A percentile compares a stretch with the other conserved stretches of the same genome.
These are phyloP conservation scores for Agelas oroides DNA, from an alignment of 37 sponge, comb jelly and placozoan species.

Conservation along the genomic window DNA sequence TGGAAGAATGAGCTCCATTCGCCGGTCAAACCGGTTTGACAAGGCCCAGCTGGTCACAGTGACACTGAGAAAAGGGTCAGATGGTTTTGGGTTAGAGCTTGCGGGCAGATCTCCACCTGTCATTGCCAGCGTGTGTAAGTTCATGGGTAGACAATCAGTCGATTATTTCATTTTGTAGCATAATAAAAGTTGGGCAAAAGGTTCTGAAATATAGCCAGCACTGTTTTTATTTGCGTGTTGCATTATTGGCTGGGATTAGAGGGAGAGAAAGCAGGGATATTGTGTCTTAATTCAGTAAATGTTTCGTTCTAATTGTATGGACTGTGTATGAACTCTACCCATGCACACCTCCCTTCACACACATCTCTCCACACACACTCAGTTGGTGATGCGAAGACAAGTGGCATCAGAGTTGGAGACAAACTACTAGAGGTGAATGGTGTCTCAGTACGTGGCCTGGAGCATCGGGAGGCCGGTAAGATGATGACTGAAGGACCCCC, in stretches of 20 bases:
- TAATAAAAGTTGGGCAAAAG: no score
- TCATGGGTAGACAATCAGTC: background rate
- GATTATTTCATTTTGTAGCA: no score
- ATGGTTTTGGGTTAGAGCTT: slow-evolving; percentile 46
- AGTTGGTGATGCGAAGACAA: slow-evolving; percentile 29
- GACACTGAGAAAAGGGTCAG: background rate
- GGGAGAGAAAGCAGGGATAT: no score
- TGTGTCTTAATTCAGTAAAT: no score
- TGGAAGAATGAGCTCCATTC: slow-evolving; percentile 58
- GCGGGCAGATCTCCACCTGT: slow-evolving; percentile 33
- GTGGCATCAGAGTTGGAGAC: slow-evolving; percentile 29
- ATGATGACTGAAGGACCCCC: background rate
- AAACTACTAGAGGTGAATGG: slow-evolving; percentile 58
- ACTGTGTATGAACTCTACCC: no score
- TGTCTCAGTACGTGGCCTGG: slow-evolving; percentile 3
- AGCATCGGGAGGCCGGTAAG: slow-evolving; percentile 18
- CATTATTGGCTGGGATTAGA: no score
- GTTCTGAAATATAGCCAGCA: no score
- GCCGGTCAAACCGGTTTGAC: slow-evolving; percentile 52
- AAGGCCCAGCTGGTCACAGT: slow-evolving; percentile 38
- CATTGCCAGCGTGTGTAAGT: slow-evolving; percentile 43
- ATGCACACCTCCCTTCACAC: no score
- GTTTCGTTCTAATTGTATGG: no score
- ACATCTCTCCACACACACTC: no score
- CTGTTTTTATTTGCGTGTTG: no score